phyloP scores from a whole-genome alignment of 2,113 vertebrate genomes.

The Vulpes lagopus region DNA sequence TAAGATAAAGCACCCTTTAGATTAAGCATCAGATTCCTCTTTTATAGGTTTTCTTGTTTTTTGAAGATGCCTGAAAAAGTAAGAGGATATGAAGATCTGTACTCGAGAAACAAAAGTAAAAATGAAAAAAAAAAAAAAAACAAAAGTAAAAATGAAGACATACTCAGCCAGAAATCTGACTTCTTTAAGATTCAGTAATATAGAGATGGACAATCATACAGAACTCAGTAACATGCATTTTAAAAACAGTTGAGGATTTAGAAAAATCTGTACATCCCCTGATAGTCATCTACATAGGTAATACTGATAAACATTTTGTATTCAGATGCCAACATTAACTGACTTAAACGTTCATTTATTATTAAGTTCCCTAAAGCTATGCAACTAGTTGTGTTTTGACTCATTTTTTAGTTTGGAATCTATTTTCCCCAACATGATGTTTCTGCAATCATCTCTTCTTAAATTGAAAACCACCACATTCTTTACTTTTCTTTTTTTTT shows the following conservation, averaged over 20 bases:
- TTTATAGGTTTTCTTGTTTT: slow-evolving; percentile 85
- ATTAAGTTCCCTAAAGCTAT: slow-evolving; percentile 83
- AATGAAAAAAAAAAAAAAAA: no score
- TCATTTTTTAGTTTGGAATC: slow-evolving; percentile 51
- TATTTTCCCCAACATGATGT: slow-evolving; percentile 57
- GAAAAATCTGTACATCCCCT: slow-evolving; percentile 87
- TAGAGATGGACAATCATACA: slow-evolving; percentile 61
- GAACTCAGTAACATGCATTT: slow-evolving; percentile 79
- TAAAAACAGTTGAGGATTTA: slow-evolving; percentile 86
- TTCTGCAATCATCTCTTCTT: slow-evolving; percentile 70
- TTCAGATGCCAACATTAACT: slow-evolving; percentile 87
- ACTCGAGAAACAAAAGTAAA: slow-evolving; percentile 71
- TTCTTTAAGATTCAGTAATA: slow-evolving; percentile 78
- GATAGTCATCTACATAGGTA: slow-evolving; percentile 83
- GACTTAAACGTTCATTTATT: slow-evolving; percentile 80
- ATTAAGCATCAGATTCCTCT: slow-evolving; percentile 88
- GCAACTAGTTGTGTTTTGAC: slow-evolving; percentile 69
- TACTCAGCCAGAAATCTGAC: slow-evolving; percentile 82
- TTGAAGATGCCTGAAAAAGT: slow-evolving; percentile 84
- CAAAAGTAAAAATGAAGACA: slow-evolving; percentile 62
- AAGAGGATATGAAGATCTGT: slow-evolving; percentile 78
- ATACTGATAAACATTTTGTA: slow-evolving; percentile 83
- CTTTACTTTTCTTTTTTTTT: no score
- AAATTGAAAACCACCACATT: slow-evolving; percentile 66
- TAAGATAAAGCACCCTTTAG: slow-evolving; percentile 96